Evolutionary conservation across 1,140 invertebrate species (phyloP).

Genomic region (Drosophila erecta): DNA sequence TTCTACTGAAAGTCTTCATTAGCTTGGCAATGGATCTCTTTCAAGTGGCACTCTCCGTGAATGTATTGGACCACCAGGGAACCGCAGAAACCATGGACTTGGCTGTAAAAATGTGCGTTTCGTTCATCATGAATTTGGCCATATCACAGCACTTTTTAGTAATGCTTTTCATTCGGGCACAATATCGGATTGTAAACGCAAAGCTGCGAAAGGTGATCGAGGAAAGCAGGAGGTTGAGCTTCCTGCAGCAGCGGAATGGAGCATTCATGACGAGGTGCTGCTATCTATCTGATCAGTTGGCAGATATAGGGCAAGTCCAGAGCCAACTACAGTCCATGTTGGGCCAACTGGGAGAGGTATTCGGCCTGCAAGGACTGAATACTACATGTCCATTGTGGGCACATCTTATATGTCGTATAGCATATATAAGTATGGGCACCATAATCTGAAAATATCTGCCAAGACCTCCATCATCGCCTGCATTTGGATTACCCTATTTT

Average conservation of each 20-base stretch:
- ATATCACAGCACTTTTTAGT: not conserved
- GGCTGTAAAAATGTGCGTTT: not conserved
- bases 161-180: not conserved
- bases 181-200: not conserved
- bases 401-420: not conserved
- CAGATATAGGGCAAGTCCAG: not conserved
- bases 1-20: not conserved
- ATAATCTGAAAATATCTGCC: not conserved
- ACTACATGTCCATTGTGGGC: not conserved
- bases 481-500: not conserved
- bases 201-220: not conserved
- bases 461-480: not conserved
- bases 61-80: not conserved
- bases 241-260: not conserved
- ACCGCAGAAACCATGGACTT: not conserved
- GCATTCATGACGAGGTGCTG: conserved; percentile 1
- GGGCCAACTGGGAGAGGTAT: not conserved
- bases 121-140: not conserved
- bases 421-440: not conserved
- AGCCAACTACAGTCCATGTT: not conserved
- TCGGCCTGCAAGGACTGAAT: not conserved
- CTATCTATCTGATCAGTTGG: conserved; percentile 3
- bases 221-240: not conserved
- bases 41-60: not conserved
- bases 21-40: not conserved